A percentile compares a stretch with the other conserved stretches of the same genome.
Conservation (phyloP, 2,888 invertebrate genomes). For the Hypomecis punctinalis region DNA sequence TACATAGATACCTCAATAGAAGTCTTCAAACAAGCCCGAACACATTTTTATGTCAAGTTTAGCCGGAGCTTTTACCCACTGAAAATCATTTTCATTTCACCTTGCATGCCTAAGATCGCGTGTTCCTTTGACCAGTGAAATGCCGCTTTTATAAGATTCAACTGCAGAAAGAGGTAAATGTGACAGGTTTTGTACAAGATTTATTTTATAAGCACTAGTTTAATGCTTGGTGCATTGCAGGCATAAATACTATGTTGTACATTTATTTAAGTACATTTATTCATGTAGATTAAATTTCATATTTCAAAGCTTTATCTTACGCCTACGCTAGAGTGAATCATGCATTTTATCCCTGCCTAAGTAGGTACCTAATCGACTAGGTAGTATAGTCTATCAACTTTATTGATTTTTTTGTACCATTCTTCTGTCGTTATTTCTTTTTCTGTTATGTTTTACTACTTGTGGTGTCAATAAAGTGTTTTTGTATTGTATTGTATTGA, state of each 20-base stretch:
- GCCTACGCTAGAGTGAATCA: too few species aligned
- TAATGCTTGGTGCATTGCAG: conserved; percentile 45
- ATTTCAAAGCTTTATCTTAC: too few species aligned
- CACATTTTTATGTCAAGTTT: conserved; percentile 1
- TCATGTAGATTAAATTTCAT: neutral
- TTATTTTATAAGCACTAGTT: conserved; percentile 15
- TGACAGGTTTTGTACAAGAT: conserved; percentile 20
- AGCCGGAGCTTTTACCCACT: neutral
- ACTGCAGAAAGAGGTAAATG: conserved; percentile 10
- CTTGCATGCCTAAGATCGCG: conserved; percentile 23
- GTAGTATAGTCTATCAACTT: too few species aligned
- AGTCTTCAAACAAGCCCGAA: neutral
- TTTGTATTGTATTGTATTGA: too few species aligned
- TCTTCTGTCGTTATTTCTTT: too few species aligned
- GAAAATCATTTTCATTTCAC: conserved; percentile 12
- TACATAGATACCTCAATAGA: too few species aligned
- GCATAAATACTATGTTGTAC: neutral
- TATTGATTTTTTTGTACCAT: too few species aligned
- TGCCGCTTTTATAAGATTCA: conserved; percentile 9
- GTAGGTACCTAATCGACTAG: too few species aligned
- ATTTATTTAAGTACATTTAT: neutral
- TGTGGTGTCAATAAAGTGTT: too few species aligned
- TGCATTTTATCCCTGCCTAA: too few species aligned
- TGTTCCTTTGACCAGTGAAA: conserved; percentile 20
- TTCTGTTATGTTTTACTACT: too few species aligned